Evolutionary conservation across 2,113 vertebrate genomes (phyloP), one percentile per base, ranked within the genome.

Genomic region (Coracopsis vasa): DNA sequence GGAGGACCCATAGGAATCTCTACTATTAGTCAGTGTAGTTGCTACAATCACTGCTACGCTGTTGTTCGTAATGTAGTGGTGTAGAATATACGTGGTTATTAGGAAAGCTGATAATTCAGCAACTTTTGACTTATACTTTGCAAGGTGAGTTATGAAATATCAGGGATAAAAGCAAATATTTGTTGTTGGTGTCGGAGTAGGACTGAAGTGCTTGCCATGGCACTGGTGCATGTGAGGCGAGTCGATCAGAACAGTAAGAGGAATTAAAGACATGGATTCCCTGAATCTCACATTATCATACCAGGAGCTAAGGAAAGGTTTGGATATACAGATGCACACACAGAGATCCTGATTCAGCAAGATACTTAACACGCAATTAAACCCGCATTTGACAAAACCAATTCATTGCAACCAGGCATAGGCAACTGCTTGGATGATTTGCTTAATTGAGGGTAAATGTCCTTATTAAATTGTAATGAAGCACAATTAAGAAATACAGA

Each of bases 401-500:
- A 72, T 94, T 94, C 88, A 91, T 91, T 90, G 72, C 72, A 90
- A 71, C 3, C 1, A 24, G 61, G 83, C 74, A 0, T 62, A 90
- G 92, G 71, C 79, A 88, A 81, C 75, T 89, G 88, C 83, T 89
- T 91, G 91, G 71, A 67, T 94, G 88, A 81, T 96, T 94, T 94
- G 88, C 92, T 94, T 84, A 94, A 94, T 91, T 96, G 92, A 97
- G 88, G 73, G 86, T 94, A 96, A 94, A 91, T 84, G 70, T 95
- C 62, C 74, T 80, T 95, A 92, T 87, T 96, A 95, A 96, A 92
- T 89, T 79, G 91, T 94, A 91, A 94, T 92, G 92, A 96, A 94
- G 66, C 61, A 89, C 84, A 91, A 87, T 94, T 89, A 92, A 87
- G 86, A 96, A 92, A 87, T 66, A 75, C 21, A 90, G 78, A 70